Conservation (phyloP, 2,797 vertebrate species). For the Eleutherodactylus coqui region DNA sequence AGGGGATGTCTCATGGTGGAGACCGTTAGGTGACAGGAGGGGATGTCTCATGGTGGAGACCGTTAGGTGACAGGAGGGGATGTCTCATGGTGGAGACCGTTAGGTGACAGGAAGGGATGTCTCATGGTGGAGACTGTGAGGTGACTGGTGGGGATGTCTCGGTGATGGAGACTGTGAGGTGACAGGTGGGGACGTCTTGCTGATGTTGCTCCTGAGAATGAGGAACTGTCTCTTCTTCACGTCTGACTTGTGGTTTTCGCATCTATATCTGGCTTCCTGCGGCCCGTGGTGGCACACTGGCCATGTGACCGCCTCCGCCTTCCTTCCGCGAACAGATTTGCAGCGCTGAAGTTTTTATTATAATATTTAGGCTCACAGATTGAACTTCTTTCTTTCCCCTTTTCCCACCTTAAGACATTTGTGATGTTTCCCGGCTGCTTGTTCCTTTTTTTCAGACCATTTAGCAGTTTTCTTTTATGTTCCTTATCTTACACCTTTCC, state of each 20-base stretch:
- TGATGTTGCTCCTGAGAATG: neutral
- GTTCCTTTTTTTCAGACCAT: too few relatives aligned
- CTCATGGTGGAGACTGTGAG: too few relatives aligned
- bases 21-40: neutral
- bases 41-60: too few relatives aligned
- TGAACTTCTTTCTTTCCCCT: too few relatives aligned
- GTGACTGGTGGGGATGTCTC: neutral
- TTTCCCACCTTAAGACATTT: too few relatives aligned
- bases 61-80: neutral
- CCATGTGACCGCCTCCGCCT: neutral
- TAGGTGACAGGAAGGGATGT: neutral
- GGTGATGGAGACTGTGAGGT: neutral
- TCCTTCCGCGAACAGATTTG: neutral
- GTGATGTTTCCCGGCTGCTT: too few relatives aligned
- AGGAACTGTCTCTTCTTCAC: neutral
- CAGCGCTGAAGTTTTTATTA: neutral
- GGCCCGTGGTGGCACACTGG: neutral
- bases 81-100: neutral
- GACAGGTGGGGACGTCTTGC: too few relatives aligned
- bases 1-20: neutral
- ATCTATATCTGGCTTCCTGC: neutral
- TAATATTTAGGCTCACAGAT: too few relatives aligned
- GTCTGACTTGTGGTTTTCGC: neutral
- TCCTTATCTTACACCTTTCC: too few relatives aligned
- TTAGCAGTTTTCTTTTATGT: too few relatives aligned